Evolutionary conservation across 2,113 vertebrate species (phyloP), one percentile per base, ranked within the genome.

Genomic region (Ranitomeya variabilis): DNA sequence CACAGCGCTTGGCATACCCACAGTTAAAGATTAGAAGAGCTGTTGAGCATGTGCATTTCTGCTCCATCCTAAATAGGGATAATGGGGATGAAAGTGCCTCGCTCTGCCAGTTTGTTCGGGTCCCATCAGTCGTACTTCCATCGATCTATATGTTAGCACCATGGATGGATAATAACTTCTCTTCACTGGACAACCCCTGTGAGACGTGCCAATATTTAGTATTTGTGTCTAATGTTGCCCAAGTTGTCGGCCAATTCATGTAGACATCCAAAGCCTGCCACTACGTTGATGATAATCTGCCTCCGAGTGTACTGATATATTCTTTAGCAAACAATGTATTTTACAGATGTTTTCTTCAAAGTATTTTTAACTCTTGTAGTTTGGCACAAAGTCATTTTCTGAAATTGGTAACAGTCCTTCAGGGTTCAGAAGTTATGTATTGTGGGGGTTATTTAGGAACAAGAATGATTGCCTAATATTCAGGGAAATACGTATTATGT

Each of bases 361-460:
- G 62, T 23, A 23, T 67, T 67, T 60, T 26, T 73, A 16, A 31
- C 31, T 73, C 13, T 73, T 37, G 69, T 73, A 6, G 23, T 73
- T 73, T 73, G 31, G 31, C 69, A 5, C 16, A 1, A 6, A 71
- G 15, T 73, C 31, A 7, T 15, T 31, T 12, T 37, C 26, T 73
- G 69, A 73, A 73, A 73, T 73, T 73, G 69, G 69, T 37, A 73
- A 73, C 69, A 31, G 31, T 37, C 26, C 69, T 73, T 73, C 23
- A 37, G 6, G 23, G 69, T 13, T 73, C 14, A 37, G 31, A 73
- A 73, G 23, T 37, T 37, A 31, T 15, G 14, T 16, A 23, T 23
- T 45, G 37, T 60, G 59, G 59, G 67, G 67, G 67, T 71, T 71
- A 73, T 37, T 23, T 15, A 73, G 23, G 23, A 31, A 15, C 69